phyloP scores from a whole-genome alignment of 2,797 vertebrate species.

The Tauraco hartlaubi region DNA sequence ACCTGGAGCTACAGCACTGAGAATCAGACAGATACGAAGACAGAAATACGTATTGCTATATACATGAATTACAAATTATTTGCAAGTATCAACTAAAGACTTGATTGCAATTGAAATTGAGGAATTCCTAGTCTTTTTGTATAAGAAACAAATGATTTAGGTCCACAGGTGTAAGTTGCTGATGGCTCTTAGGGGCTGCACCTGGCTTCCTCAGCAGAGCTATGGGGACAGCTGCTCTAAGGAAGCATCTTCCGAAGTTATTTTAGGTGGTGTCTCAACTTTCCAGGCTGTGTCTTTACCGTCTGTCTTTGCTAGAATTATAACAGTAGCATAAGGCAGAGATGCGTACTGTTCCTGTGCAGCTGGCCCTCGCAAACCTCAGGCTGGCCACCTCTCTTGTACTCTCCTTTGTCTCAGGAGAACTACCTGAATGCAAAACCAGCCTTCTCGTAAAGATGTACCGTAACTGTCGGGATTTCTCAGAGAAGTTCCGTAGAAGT shows the following conservation, averaged over 20 bases:
- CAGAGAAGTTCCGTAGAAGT: not conserved
- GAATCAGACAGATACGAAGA: not conserved
- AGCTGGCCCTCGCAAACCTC: not conserved
- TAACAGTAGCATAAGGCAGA: not conserved
- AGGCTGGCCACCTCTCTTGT: not conserved
- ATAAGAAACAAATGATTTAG: conserved; percentile 1
- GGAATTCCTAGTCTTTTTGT: not conserved
- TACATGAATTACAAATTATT: not conserved
- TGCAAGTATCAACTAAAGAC: not conserved
- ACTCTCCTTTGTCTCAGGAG: not conserved
- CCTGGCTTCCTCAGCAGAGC: conserved; percentile 27
- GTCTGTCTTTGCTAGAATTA: not conserved
- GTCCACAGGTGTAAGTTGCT: not conserved
- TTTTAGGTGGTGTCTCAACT: conserved; percentile 49
- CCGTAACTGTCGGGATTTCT: fast-evolving
- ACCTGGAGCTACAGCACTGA: not conserved
- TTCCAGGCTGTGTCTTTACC: not conserved
- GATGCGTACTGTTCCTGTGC: fast-evolving
- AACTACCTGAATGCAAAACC: not conserved
- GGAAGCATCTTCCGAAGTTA: conserved; percentile 12
- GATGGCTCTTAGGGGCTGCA: not conserved
- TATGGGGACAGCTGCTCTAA: conserved; percentile 44
- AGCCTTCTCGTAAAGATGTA: not conserved
- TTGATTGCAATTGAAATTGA: not conserved
- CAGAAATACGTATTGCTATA: not conserved